Evolutionary conservation across 2,797 vertebrate genomes (phyloP).

Genomic region (Premnoplex brunnescens): DNA sequence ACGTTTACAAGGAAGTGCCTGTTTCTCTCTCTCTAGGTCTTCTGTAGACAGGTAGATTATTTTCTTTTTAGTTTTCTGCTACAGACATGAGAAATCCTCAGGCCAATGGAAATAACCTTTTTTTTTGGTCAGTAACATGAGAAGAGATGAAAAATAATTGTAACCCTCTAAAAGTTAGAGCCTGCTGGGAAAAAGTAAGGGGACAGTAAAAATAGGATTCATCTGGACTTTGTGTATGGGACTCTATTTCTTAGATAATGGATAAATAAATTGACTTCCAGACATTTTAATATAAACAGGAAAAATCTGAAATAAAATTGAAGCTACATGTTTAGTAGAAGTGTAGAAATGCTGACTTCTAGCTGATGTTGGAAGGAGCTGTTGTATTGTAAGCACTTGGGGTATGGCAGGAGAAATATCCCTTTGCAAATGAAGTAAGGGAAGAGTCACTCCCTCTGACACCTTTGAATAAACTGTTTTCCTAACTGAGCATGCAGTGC

Average conservation of each 20-base stretch:
- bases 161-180: background rate
- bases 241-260: background rate
- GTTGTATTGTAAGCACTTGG: background rate
- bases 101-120: background rate
- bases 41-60: background rate
- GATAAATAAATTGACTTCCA: background rate
- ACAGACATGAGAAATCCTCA: background rate
- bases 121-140: background rate
- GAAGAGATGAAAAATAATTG: background rate
- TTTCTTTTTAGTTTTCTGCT: background rate
- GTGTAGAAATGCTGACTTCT: background rate
- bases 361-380: background rate
- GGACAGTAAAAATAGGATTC: background rate
- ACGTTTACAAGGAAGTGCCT: background rate
- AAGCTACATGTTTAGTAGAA: background rate
- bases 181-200: background rate
- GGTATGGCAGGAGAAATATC: background rate
- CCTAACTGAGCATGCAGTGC: background rate
- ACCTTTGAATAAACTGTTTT: background rate
- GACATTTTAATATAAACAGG: background rate
- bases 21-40: background rate
- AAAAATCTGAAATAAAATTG: background rate
- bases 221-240: background rate
- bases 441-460: background rate
- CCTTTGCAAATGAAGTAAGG: background rate